A percentile compares a stretch with the other conserved stretches of the same genome.
Evolutionary conservation across 2,113 vertebrate species (phyloP).

Genomic region (Leptobrachium leishanense): DNA sequence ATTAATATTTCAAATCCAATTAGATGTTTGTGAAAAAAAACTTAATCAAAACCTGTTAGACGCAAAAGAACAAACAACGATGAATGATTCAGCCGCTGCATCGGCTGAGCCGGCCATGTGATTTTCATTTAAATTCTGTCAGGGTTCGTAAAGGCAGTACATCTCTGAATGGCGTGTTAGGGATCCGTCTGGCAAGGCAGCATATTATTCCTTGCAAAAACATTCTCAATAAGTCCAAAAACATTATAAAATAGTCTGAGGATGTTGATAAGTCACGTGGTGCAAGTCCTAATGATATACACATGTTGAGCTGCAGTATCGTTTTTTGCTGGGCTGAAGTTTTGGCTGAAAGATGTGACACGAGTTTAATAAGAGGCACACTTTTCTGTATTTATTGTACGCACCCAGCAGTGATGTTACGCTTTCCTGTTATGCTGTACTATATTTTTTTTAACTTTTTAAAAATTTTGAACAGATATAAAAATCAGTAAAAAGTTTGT

Average conservation of each 20-base stretch:
- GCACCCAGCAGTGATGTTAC: constrained; percentile 32
- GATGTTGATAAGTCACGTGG: constrained; percentile 9
- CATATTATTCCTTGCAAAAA: constrained; percentile 25
- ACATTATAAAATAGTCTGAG: constrained; percentile 23
- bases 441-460: too few species aligned
- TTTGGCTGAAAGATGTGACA: constrained; percentile 31
- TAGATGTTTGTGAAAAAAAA: background rate
- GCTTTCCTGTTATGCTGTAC: background rate
- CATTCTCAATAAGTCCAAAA: constrained; percentile 36
- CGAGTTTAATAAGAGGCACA: constrained; percentile 45
- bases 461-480: too few species aligned
- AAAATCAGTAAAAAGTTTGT: too few species aligned
- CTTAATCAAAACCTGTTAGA: constrained; percentile 14
- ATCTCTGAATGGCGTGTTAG: background rate
- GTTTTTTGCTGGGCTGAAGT: constrained; percentile 34
- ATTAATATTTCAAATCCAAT: background rate
- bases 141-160: background rate
- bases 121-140: constrained; percentile 20
- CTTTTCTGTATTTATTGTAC: constrained; percentile 31
- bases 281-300: constrained; percentile 30
- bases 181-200: constrained; percentile 2
- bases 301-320: constrained; percentile 23
- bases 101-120: constrained; percentile 5
- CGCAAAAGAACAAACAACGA: constrained; percentile 2
- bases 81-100: constrained; percentile 26